Evolutionary conservation across 2,888 invertebrate species (phyloP), one percentile per base, ranked within the genome.

Genomic region (Polyommatus iphigenia): DNA sequence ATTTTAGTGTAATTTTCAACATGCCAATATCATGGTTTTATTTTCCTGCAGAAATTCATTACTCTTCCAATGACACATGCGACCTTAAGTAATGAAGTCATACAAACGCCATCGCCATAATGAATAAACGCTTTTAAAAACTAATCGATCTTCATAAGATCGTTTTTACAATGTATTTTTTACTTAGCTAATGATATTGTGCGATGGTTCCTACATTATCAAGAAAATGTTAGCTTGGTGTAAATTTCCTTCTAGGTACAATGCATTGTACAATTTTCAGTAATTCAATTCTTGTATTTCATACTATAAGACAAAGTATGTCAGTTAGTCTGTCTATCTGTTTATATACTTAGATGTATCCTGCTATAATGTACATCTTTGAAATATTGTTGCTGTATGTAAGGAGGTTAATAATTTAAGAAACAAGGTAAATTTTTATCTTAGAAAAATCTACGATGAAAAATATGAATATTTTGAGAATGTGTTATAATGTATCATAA

Each of bases 41-140:
- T 24, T 75, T 75, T 54, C 73, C 73, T 24, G 54, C 24, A 24
- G 50, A 75, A 46, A 75, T 50, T 75, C 72, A 73, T 78, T 78
- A 73, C 72, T 29, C 73, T 73, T 46, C 41, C 73, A 78, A 78
- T 73, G 77, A 78, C 59, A 78, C 59, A 73, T 59, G 72, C 57
- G 72, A 62, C 73, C 73, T 67, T 24, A 77, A 36, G 82, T 89
- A 89, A 93, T 93, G 88, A 91, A 92, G 91, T 89, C 83, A 87
- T 84, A 84, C 84, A 83, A 85, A 83, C 85, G 81, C 87, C 90
- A 91, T 90, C 89, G 87, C 80, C 84, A 80, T 92, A 92, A 93
- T 93, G 92, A 91, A 88, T 86, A 87, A 91, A 92, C 86, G 88
- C 91, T 91, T 88, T 92, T 90, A 91, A 91, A 91, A 89, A 84